Percentiles rank a stretch among this genome's conserved stretches.
These are phyloP conservation scores for Scartelaos histophorus DNA, from an alignment of 2,113 vertebrate genomes.

Conservation along the genomic window DNA sequence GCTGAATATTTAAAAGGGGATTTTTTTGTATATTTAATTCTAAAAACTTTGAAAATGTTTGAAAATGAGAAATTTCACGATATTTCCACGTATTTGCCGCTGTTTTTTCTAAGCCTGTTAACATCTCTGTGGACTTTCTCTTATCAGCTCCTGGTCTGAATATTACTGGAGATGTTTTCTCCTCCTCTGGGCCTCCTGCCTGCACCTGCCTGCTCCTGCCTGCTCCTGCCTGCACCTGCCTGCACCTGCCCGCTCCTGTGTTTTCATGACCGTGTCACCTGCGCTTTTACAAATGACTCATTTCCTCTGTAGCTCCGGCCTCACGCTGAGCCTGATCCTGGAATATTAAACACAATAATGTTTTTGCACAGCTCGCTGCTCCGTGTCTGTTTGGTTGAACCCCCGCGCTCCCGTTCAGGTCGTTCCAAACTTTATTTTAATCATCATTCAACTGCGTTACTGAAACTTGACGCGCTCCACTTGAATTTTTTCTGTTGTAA, in stretches of 20 bases:
- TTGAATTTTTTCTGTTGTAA: no score
- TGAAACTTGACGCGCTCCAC: background rate
- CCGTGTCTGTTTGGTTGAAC: background rate
- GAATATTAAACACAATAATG: background rate
- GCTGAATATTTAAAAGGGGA: no score
- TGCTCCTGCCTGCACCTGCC: no score
- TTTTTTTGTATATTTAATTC: no score
- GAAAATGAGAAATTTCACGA: no score
- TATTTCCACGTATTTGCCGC: no score
- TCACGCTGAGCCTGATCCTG: background rate
- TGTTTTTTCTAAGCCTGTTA: background rate
- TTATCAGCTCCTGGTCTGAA: background rate
- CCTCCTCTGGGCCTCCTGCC: background rate
- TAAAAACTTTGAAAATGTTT: no score
- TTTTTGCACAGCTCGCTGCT: background rate
- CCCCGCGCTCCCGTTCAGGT: no score
- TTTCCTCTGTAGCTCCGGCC: background rate
- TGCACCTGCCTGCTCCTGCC: no score
- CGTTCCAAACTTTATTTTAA: background rate
- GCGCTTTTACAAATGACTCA: background rate
- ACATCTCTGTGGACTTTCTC: background rate
- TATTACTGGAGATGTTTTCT: background rate
- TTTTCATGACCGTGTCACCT: background rate
- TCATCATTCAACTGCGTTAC: background rate
- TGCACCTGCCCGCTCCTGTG: no score